These are phyloP conservation scores for Charaxes varanes DNA, from an alignment of 1,140 invertebrate species.

Conservation along the genomic window DNA sequence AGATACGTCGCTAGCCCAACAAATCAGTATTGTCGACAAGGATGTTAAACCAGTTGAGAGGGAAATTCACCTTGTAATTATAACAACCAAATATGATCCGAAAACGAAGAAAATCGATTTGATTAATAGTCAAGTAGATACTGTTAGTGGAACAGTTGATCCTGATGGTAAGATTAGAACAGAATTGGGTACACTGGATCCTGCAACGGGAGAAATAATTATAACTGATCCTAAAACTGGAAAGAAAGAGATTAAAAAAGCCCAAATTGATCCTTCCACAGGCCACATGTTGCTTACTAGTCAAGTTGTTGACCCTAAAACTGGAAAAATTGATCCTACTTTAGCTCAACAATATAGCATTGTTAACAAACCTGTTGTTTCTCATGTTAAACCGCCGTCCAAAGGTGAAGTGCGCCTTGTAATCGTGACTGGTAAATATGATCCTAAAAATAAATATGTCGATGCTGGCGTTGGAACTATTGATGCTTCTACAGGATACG, in stretches of 20 bases:
- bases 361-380: constrained; percentile 72
- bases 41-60: constrained; percentile 60
- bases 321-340: constrained; percentile 76
- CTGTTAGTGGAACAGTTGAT: constrained; percentile 69
- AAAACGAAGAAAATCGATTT: constrained; percentile 76
- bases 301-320: constrained; percentile 77
- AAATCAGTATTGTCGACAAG: constrained; percentile 72
- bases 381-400: constrained; percentile 62
- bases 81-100: constrained; percentile 75
- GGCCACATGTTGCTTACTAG: constrained; percentile 76
- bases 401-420: constrained; percentile 74
- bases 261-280: constrained; percentile 73
- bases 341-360: constrained; percentile 75
- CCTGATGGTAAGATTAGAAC: constrained; percentile 73
- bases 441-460: constrained; percentile 74
- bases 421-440: constrained; percentile 74
- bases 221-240: constrained; percentile 72
- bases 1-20: constrained; percentile 72
- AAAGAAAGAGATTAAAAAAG: constrained; percentile 71
- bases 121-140: constrained; percentile 74
- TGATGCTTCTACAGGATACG: constrained; percentile 73
- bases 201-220: constrained; percentile 72
- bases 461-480: constrained; percentile 73
- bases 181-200: constrained; percentile 74
- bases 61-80: constrained; percentile 70